These are phyloP conservation scores for Cancer borealis DNA, from an alignment of 2,888 invertebrate genomes.

Conservation along the genomic window DNA sequence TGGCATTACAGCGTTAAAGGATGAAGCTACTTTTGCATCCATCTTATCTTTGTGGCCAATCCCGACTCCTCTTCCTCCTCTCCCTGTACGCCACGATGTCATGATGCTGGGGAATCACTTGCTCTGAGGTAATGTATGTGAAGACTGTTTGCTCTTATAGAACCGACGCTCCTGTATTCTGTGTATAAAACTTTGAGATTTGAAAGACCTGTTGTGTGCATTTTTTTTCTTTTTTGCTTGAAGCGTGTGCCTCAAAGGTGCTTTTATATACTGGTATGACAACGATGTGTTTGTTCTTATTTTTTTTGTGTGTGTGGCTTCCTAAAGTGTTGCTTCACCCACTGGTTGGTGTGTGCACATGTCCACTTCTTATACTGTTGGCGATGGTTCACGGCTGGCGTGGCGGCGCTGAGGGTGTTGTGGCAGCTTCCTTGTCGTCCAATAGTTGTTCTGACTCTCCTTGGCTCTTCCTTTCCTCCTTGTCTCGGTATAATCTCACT, in stretches of 20 bases:
- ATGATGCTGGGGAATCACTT: background rate
- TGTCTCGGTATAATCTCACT: too few relatives aligned
- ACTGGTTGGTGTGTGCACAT: background rate
- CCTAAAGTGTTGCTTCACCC: background rate
- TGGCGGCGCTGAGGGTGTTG: background rate
- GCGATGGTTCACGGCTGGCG: background rate
- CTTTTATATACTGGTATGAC: background rate
- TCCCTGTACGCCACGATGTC: background rate
- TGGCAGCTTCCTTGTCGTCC: background rate
- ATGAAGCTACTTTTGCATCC: conserved; percentile 30
- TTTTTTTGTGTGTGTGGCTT: background rate
- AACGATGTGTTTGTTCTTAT: background rate
- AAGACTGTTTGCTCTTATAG: background rate
- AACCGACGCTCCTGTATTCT: background rate
- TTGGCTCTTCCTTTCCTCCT: background rate
- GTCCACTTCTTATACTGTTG: background rate
- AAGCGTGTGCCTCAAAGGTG: background rate
- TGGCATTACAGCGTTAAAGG: conserved; percentile 38
- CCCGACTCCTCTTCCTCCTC: background rate
- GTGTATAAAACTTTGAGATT: background rate
- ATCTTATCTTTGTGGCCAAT: conserved; percentile 11
- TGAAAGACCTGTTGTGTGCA: background rate
- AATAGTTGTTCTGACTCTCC: background rate
- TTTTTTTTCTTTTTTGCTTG: background rate
- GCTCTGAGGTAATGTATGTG: background rate